phyloP scores from a whole-genome alignment of 2,797 vertebrate species.

The Cephalopachus bancanus region DNA sequence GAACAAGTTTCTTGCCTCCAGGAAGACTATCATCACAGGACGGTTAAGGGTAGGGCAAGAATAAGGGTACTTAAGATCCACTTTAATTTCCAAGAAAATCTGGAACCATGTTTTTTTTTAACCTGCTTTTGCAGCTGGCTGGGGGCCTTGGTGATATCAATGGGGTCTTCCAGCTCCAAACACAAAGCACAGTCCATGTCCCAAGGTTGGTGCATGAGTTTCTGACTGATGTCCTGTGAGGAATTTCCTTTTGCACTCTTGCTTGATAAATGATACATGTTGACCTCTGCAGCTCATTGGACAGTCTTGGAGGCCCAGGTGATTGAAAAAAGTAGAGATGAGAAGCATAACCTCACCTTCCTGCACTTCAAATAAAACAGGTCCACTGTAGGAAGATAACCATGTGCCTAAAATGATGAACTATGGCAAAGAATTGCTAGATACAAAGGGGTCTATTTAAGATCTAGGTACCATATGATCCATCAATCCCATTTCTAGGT shows the following conservation, averaged over 20 bases:
- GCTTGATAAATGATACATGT: neutral
- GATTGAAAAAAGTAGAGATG: neutral
- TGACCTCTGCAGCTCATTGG: neutral
- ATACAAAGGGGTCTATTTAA: neutral
- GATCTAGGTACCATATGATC: neutral
- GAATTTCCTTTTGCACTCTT: neutral
- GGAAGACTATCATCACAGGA: rapidly evolving
- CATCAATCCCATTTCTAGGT: neutral
- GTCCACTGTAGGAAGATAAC: rapidly evolving
- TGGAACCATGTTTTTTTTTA: neutral
- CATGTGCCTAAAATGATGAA: neutral
- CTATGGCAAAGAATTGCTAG: neutral
- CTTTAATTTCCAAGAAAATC: neutral
- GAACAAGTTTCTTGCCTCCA: rapidly evolving
- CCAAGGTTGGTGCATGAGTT: neutral
- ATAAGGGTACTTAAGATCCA: neutral
- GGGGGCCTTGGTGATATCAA: rapidly evolving
- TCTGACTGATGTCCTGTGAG: neutral
- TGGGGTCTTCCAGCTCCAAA: neutral
- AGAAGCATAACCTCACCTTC: neutral
- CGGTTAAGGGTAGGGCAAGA: neutral
- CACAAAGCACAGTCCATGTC: neutral
- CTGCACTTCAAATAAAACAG: too few relatives aligned
- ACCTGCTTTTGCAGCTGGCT: neutral
- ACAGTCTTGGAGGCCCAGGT: neutral